Base-by-base conservation (phyloP, 1,140 invertebrate genomes). In the Cherax quadricarinatus region DNA sequence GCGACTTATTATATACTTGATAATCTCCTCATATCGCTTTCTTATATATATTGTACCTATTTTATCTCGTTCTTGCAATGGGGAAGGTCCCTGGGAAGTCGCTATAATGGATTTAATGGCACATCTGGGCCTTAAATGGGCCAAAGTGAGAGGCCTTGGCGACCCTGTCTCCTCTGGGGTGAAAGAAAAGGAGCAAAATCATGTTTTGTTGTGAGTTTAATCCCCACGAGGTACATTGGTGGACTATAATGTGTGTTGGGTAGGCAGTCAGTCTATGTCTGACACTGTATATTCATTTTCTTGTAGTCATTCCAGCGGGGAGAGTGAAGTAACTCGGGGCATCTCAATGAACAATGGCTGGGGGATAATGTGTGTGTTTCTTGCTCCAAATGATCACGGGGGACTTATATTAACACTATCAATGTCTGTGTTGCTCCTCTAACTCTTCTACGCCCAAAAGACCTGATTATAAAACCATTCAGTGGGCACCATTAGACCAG, bases 131-230 rank as follows among this genome's bases (percentile, higher is more conserved):
- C 24, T 21, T 75, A 75, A 75, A 75, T 75, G 70, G 70, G 70
- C n/a, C n/a, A 41, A 30, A 75, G 70, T 75, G 70, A 75, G 70
- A 75, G 70, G 70, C 70, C 70, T 75, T 75, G 70, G 70, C 70
- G 70, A 75, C 70, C 24, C 70, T 75, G 70, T n/a, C n/a, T 75
- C 70, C 70, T 75, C n/a, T 75, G 70, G 24, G 24, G 70, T n/a
- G 12, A 30, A 75, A 75, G 70, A 75, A 75, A 75, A 75, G 70
- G 24, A 75, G 30, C 70, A 24, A 75, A 75, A 75, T 75, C 70
- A n/a, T 75, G 70, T 75, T 75, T 75, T 75, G 70, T 30, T 9
- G 53, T 57, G 21, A 41, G 18, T 70, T 18, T 75, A 75, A 30
- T 12, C 24, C n/a, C 24, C 21, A 10, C 16, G n/a, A 7, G 7